Conservation (phyloP, 2,797 vertebrate genomes). For the Salmo trutta region DNA sequence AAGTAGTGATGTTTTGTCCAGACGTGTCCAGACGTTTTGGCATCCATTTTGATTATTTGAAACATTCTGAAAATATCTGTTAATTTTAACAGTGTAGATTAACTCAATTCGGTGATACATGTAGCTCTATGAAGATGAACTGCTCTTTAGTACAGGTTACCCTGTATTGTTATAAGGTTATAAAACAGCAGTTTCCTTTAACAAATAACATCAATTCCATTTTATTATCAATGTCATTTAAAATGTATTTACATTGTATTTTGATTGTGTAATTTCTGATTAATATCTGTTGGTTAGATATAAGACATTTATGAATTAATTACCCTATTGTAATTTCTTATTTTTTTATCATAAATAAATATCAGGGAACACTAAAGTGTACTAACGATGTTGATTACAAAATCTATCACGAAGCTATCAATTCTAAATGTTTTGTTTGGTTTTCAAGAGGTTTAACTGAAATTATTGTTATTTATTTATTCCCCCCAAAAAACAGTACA, state of each 20-base stretch:
- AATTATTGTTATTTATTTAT: not conserved
- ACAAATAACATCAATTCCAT: not conserved
- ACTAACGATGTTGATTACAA: not conserved
- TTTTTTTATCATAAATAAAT: not conserved
- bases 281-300: not conserved
- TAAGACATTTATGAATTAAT: not conserved
- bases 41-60: constrained; percentile 7
- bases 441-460: not conserved
- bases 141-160: not conserved
- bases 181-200: not conserved
- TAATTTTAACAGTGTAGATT: constrained; percentile 5
- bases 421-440: not conserved
- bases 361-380: not conserved
- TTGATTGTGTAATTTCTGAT: not conserved
- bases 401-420: not conserved
- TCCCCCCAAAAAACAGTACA: not conserved
- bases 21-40: constrained; percentile 21
- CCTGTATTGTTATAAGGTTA: not conserved
- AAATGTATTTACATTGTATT: no score
- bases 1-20: constrained; percentile 29
- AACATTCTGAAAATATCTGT: constrained; percentile 26
- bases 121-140: constrained; percentile 26
- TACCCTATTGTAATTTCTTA: no score
- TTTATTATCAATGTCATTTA: not conserved
- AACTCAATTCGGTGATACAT: constrained; percentile 17